Percentiles rank a stretch among this genome's conserved stretches.
Conservation (phyloP, 2,888 invertebrate genomes). For the Iphiclides podalirius region DNA sequence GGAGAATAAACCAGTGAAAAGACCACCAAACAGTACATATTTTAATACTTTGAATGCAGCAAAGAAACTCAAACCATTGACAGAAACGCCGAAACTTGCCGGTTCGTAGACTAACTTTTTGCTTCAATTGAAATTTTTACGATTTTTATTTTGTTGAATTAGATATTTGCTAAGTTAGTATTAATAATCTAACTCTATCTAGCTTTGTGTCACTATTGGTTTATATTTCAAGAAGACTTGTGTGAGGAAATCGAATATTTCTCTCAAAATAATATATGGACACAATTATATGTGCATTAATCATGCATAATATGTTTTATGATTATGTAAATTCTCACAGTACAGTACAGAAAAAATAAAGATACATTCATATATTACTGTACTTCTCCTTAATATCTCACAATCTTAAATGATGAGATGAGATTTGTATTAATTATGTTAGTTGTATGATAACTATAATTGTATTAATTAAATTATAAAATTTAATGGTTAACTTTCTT, state of each 20-base stretch:
- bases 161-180: constrained; percentile 3
- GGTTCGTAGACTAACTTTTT: constrained; percentile 37
- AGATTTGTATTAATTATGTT: too few species aligned
- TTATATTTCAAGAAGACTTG: too few species aligned
- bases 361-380: too few species aligned
- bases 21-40: constrained; percentile 57
- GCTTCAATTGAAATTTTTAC: neutral
- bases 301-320: too few species aligned
- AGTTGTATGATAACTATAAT: too few species aligned
- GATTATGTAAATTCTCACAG: too few species aligned
- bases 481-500: too few species aligned
- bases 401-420: too few species aligned
- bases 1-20: constrained; percentile 66
- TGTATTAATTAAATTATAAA: too few species aligned
- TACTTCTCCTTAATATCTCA: too few species aligned
- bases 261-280: neutral
- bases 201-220: neutral
- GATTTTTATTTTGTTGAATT: neutral
- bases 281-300: too few species aligned
- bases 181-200: neutral
- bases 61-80: constrained; percentile 64
- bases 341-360: too few species aligned
- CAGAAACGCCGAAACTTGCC: constrained; percentile 48
- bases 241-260: neutral
- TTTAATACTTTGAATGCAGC: constrained; percentile 64